These are phyloP conservation scores for Bergia puertoricense DNA, from an alignment of 92 coral and sea anemone genomes.

Conservation along the genomic window DNA sequence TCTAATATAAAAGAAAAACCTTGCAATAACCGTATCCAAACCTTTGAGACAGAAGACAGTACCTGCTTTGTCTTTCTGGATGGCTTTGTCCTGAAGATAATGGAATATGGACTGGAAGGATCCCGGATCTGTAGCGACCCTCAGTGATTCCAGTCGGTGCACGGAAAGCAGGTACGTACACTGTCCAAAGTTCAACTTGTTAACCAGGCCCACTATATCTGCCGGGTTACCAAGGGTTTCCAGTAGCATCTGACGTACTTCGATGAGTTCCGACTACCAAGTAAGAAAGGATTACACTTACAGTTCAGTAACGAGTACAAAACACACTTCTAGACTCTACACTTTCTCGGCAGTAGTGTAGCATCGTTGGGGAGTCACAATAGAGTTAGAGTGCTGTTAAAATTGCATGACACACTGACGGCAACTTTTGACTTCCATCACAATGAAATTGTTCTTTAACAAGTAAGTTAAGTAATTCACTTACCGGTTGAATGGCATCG, in stretches of 20 bases:
- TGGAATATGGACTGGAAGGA: constrained; percentile 91
- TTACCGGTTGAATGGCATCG: constrained; percentile 91
- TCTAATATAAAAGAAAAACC: background rate
- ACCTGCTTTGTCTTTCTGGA: constrained; percentile 99
- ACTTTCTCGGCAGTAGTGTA: background rate
- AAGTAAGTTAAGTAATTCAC: background rate
- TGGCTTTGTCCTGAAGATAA: constrained; percentile 91
- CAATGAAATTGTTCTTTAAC: background rate
- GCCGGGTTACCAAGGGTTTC: constrained; percentile 82
- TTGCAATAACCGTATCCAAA: background rate
- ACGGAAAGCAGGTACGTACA: constrained; percentile 94
- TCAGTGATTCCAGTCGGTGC: constrained; percentile 89
- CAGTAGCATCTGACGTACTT: constrained; percentile 78
- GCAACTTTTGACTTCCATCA: background rate
- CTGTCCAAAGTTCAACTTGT: constrained; percentile 93
- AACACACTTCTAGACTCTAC: background rate
- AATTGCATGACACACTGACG: background rate
- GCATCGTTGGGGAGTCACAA: background rate
- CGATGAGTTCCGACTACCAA: constrained; percentile 83
- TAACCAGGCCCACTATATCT: constrained; percentile 80
- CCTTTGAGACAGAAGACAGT: background rate
- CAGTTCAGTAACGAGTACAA: background rate
- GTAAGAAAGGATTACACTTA: background rate
- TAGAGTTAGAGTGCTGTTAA: too few species aligned
- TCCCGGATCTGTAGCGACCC: constrained; percentile 88